Evolutionary conservation across 2,797 vertebrate genomes (phyloP), one percentile per base, ranked within the genome.

Genomic region (Podargus strigoides): DNA sequence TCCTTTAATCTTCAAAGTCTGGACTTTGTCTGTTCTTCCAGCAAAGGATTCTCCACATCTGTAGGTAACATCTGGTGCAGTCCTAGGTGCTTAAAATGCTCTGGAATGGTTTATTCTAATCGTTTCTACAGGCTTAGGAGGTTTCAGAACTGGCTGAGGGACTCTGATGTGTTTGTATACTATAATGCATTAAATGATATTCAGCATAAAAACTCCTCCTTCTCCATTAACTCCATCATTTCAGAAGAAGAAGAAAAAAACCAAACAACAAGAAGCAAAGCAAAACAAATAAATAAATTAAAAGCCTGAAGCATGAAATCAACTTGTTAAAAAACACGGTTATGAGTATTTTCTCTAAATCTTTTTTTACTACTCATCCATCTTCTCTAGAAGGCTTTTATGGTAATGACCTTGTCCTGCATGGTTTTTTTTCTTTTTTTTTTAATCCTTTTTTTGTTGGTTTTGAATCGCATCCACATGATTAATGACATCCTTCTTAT

Each of bases 111-210:
- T 75, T 72, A 63, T 70, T 72, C 23, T 59, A 53, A 49, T 17
- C 0, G 1, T 62, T 60, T 83, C 49, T 62, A 5, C 11, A 52
- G 12, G 7, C 22, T 58, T n/a, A 41, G n/a, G 69, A 76, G 5
- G 5, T 34, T 83, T 20, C 6, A 11, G 14, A 74, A 81, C 23
- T 89, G 8, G 6, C 17, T 53, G 23, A 3, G 12, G 0, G 0
- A 49, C 19, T 32, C 26, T 46, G 12, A 14, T 64, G 7, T 47
- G 17, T 52, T 75, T 60, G 6, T 32, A 24, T 34, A 9, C 3
- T 62, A 12, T 13, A 76, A 36, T 27, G 6, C 2, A 44, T 23
- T 67, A 62, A 58, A 58, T 21, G 10, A 5, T 47, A 28, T 24
- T 73, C 32, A 83, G 18, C 27, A 53, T n/a, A 49, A 56, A 72